These are phyloP conservation scores for Bradypodion pumilum DNA, from an alignment of 2,797 vertebrate genomes.

Conservation along the genomic window DNA sequence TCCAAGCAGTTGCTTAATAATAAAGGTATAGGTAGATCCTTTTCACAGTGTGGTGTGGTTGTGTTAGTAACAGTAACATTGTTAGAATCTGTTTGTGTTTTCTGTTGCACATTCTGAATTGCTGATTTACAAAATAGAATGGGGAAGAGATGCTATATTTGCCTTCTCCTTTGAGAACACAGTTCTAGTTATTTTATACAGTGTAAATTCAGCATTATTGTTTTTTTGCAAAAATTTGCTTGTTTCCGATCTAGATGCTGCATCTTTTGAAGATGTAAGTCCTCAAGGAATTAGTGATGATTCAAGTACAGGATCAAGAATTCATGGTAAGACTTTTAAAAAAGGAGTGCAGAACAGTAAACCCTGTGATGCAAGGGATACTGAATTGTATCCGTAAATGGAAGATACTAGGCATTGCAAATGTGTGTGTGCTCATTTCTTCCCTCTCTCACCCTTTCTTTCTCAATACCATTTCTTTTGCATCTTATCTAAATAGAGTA, in stretches of 20 bases:
- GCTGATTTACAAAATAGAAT: slow-evolving; percentile 26
- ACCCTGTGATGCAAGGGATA: slow-evolving; percentile 58
- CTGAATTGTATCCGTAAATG: slow-evolving; percentile 32
- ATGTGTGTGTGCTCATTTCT: slow-evolving; percentile 67
- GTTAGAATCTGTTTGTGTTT: slow-evolving; percentile 44
- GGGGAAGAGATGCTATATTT: slow-evolving; percentile 24
- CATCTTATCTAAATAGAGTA: slow-evolving; percentile 33
- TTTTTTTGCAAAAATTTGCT: slow-evolving; percentile 42
- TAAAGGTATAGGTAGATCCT: slow-evolving; percentile 88
- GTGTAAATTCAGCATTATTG: not conserved
- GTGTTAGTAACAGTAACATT: slow-evolving; percentile 62
- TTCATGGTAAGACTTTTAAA: slow-evolving; percentile 84
- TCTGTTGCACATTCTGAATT: slow-evolving; percentile 39
- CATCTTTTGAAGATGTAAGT: slow-evolving; percentile 90
- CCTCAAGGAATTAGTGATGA: slow-evolving; percentile 85
- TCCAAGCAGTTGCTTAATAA: slow-evolving; percentile 87
- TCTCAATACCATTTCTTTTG: slow-evolving; percentile 18
- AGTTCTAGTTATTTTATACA: too few species aligned
- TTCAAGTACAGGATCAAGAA: slow-evolving; percentile 82
- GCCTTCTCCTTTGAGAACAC: not conserved
- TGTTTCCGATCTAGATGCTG: slow-evolving; percentile 78
- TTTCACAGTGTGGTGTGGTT: slow-evolving; percentile 72
- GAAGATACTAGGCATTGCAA: slow-evolving; percentile 53
- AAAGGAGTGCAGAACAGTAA: slow-evolving; percentile 45
- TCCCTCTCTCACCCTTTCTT: slow-evolving; percentile 35